Base-by-base conservation (phyloP, 2,888 invertebrate genomes). In the Clusia tigrina region DNA sequence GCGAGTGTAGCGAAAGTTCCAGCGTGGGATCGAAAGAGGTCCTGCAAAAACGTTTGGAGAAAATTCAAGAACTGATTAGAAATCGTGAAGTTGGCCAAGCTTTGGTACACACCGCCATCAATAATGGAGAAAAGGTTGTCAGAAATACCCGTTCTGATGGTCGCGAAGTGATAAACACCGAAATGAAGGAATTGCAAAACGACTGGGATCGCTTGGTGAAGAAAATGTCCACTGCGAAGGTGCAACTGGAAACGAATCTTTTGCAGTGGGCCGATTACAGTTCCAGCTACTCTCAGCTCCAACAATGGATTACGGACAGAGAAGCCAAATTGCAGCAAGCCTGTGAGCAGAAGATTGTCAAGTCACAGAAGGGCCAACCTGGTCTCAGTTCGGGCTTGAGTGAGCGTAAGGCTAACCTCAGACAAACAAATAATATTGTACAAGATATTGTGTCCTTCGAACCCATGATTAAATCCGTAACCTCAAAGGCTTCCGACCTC, bases 391-490 rank as follows among this genome's bases (percentile, higher is more conserved):
- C 92, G 3, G 89, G 88, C 20, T 85, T 94, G 32, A 94, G 93
- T 58, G 95, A 95, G 81, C 87, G 94, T 60, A 95, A 94, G 84
- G 95, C 95, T 5, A 93, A 91, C 75, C 87, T 96, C 53, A 88
- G 95, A 71, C 93, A 94, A 85, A 95, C 95, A 62, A 94, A 95
- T 85, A 95, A 94, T 82, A 94, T 96, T 78, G 95, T 96, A 51
- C 96, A 96, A 85, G 97, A 98, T 84, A 96, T 97, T 79, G 94
- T 95, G 70, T 94, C 96, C 58, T 95, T 96, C 84, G 96, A 97
- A 83, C 96, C 96, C 57, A 96, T 97, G 94, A 95, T 97, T 74
- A 95, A 96, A 82, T 96, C 96, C 51, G 95, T 96, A 46, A 91
- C 94, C 60, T 93, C 92, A 58, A 97, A 96, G 86, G 96, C 96